Evolutionary conservation across 2,888 invertebrate genomes (phyloP).

Genomic region (Lasioglossum oenotherae): DNA sequence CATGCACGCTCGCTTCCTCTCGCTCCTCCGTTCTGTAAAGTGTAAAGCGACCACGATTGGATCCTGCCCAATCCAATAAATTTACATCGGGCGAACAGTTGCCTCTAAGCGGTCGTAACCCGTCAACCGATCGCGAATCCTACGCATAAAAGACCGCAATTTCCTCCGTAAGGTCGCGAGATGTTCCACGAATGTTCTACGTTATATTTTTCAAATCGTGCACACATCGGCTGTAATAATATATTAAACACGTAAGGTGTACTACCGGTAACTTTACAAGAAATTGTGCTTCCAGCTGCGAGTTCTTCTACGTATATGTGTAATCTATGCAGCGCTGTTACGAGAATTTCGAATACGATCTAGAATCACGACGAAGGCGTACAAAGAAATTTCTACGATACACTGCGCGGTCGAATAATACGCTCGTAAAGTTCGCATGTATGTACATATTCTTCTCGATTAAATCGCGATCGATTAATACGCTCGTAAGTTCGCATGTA

Average conservation of each 20-base stretch:
- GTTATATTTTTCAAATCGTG: not conserved
- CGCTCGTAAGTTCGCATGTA: not conserved
- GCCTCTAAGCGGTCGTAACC: not conserved
- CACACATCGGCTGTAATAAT: constrained; percentile 5
- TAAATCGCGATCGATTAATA: not conserved
- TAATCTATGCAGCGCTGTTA: not conserved
- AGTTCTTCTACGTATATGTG: not conserved
- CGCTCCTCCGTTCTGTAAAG: not conserved
- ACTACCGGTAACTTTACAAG: constrained; percentile 9
- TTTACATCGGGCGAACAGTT: constrained; percentile 35
- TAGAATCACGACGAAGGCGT: not conserved
- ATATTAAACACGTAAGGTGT: not conserved
- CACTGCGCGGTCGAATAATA: not conserved
- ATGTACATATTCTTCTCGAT: not conserved
- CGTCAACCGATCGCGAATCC: not conserved
- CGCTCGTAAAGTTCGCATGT: not conserved
- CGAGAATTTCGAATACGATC: not conserved
- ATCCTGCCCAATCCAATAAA: constrained; percentile 79
- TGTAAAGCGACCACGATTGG: constrained; percentile 70
- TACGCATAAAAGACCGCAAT: not conserved
- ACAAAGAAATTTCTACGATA: constrained; percentile 13
- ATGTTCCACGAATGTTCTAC: no score
- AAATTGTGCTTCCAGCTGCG: constrained; percentile 8
- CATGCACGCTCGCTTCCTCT: not conserved
- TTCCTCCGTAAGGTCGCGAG: not conserved